Conservation (phyloP, 2,888 invertebrate species). For the Plebejus argus region DNA sequence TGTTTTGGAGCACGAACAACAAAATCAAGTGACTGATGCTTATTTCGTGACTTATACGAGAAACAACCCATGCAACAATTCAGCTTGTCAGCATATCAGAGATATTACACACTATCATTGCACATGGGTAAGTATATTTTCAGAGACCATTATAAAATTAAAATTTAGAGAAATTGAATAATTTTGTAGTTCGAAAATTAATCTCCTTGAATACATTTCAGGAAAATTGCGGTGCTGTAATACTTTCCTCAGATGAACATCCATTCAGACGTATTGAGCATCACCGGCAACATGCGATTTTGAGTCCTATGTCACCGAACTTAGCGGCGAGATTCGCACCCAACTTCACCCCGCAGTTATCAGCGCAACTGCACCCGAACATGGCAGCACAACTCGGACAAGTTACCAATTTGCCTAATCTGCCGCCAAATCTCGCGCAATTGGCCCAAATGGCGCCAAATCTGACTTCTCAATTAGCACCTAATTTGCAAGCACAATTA, state of each 20-base stretch:
- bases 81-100: conserved; percentile 86
- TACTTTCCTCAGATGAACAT: conserved; percentile 86
- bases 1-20: conserved; percentile 92
- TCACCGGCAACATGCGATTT: conserved; percentile 91
- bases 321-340: conserved; percentile 81
- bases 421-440: conserved; percentile 73
- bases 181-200: not conserved
- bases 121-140: conserved; percentile 85
- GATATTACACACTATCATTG: conserved; percentile 94
- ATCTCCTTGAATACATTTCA: conserved; percentile 51
- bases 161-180: not conserved
- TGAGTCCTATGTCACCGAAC: conserved; percentile 82
- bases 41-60: conserved; percentile 85
- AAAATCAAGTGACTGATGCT: conserved; percentile 91
- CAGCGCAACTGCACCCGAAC: conserved; percentile 74
- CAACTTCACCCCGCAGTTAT: conserved; percentile 74
- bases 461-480: conserved; percentile 65
- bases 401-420: conserved; percentile 63
- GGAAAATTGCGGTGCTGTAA: conserved; percentile 90
- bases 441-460: conserved; percentile 75
- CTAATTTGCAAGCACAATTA: conserved; percentile 71
- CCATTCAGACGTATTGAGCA: conserved; percentile 91
- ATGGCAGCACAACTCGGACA: conserved; percentile 75
- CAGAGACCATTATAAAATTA: not conserved
- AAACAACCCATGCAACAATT: conserved; percentile 83